Percentiles rank a stretch among this genome's conserved stretches.
phyloP scores from a whole-genome alignment of 2,113 vertebrate genomes.

The Ctenodactylus gundi region DNA sequence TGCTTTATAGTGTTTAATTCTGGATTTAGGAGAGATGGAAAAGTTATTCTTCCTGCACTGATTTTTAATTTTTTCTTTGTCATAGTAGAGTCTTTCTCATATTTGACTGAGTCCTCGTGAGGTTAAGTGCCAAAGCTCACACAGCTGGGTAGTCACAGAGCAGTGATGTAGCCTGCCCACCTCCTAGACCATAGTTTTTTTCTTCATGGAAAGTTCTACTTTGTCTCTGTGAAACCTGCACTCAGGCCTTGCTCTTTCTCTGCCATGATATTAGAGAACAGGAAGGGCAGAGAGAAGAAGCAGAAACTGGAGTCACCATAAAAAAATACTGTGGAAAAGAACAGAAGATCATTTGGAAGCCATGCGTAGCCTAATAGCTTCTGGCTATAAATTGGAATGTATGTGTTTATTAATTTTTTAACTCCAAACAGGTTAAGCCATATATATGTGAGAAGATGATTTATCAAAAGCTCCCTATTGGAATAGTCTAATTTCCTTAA shows the following conservation, averaged over 20 bases:
- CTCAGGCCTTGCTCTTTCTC: not conserved
- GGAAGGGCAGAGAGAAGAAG: not conserved
- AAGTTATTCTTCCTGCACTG: not conserved
- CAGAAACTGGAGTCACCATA: not conserved
- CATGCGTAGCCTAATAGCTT: not conserved
- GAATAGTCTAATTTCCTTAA: not conserved
- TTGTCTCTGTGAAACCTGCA: accelerated
- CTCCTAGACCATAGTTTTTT: not conserved
- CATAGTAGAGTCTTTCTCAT: not conserved
- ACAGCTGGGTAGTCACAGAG: not conserved
- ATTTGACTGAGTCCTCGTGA: not conserved
- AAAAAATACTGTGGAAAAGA: not conserved
- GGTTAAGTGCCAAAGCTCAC: not conserved
- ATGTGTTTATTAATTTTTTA: no score
- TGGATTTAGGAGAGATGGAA: not conserved
- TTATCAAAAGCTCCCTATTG: not conserved
- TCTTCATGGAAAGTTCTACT: not conserved
- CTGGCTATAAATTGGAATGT: not conserved
- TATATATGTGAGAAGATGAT: not conserved
- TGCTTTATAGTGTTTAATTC: not conserved
- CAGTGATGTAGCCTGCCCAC: not conserved
- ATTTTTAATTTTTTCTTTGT: not conserved
- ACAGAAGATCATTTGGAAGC: not conserved
- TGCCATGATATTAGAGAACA: not conserved
- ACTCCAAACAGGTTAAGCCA: not conserved